These are phyloP conservation scores for Neodontobutis hainanensis DNA, from an alignment of 2,113 vertebrate species.

Conservation along the genomic window DNA sequence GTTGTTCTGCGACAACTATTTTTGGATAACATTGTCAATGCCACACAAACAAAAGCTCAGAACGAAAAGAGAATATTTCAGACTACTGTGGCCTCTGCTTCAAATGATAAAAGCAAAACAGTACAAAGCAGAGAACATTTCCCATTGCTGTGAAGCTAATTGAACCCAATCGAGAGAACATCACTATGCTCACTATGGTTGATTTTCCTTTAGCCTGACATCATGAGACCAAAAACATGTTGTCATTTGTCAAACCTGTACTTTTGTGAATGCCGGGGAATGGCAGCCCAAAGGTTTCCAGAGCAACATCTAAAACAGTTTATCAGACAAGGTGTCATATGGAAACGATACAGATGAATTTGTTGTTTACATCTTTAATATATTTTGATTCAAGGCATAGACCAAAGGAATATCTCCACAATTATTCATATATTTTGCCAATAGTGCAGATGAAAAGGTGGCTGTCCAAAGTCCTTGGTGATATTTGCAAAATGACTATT, in stretches of 20 bases:
- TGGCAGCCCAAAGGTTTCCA: conserved; percentile 30
- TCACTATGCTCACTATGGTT: conserved; percentile 17
- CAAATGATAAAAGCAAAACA: conserved; percentile 35
- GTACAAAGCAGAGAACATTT: conserved; percentile 38
- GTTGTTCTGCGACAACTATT: conserved; percentile 27
- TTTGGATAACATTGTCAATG: conserved; percentile 21
- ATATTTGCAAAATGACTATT: background rate
- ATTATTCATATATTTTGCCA: background rate
- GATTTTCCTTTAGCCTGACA: conserved; percentile 18
- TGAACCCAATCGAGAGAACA: conserved; percentile 28
- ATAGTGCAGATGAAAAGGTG: background rate
- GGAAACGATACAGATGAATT: conserved; percentile 12
- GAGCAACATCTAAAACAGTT: conserved; percentile 29
- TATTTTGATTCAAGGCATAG: background rate
- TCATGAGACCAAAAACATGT: conserved; percentile 34
- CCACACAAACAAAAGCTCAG: conserved; percentile 24
- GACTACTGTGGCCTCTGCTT: conserved; percentile 21
- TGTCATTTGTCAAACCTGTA: conserved; percentile 34
- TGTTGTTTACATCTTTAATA: background rate
- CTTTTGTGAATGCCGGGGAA: conserved; percentile 6
- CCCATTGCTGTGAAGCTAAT: conserved; percentile 34
- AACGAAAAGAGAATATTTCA: conserved; percentile 33
- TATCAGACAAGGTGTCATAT: conserved; percentile 38
- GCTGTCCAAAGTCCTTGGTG: background rate
- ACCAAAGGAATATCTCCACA: background rate